Base-by-base conservation (phyloP, 2,113 vertebrate species). In the Rhinopithecus roxellana region DNA sequence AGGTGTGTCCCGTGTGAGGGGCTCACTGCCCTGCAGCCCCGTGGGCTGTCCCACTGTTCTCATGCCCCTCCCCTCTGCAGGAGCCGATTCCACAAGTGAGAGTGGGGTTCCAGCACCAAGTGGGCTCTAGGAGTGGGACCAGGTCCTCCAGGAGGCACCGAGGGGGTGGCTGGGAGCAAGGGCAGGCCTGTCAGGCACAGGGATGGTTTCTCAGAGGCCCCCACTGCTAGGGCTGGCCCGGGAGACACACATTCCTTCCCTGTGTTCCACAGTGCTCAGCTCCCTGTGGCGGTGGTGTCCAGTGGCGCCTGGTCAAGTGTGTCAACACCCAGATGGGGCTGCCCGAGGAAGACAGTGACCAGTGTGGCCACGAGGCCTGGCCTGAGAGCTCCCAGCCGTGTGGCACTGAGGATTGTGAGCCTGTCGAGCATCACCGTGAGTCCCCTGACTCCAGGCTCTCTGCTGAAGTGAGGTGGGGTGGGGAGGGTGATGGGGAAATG, bases 301-400 rank as follows among this genome's bases (percentile, higher is more conserved):
- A 99, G 98, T 98, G 98, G 18, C 99, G 99, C 2, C 99, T 99
- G 98, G 99, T 99, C 90, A 99, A 99, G 97, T 99, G 99, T 75
- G 97, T 99, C 11, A 98, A 99, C 98, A 99, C 98, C 1, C 99
- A 98, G 97, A 98, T 98, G 0, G 99, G 99, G 11, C 84, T 98
- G 22, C 98, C 98, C 0, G 98, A 99, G 92, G 99, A 98, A 48
- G 99, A 99, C 97, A 97, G 87, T 8, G 97, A 97, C 67, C 99
- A 98, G n/a, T 99, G 99, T 1, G 95, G 98, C 97, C 99, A 99
- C 0, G 98, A 99, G 92, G 98, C 97, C 8, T 98, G 99, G 98
- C 99, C 99, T 0, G 99, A 99, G 32, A 98, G 98, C 97, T 98
- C 97, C n/a, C 99, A 98, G 95, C 99, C 99, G 11, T 99, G 99